Evolutionary conservation across 2,888 invertebrate genomes (phyloP).

Genomic region (Colletes collaris): DNA sequence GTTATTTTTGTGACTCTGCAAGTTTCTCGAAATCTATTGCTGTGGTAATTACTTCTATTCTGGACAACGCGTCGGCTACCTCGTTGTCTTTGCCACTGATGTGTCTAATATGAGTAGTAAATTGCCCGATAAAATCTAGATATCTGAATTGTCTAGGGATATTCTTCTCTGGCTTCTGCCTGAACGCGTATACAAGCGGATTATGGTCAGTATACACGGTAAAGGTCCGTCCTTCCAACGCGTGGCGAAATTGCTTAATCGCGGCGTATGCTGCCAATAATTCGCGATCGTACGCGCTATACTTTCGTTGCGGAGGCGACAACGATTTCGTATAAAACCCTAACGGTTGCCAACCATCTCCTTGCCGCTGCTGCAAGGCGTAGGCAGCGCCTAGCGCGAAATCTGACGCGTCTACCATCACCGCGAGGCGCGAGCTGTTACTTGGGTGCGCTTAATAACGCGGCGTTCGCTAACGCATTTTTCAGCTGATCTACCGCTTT

Average conservation of each 20-base stretch:
- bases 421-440: background rate
- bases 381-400: constrained; percentile 6
- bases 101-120: constrained; percentile 5
- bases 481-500: background rate
- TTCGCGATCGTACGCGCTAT: constrained; percentile 8
- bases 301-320: background rate
- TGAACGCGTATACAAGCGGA: too few relatives aligned
- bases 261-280: background rate
- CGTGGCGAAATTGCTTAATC: background rate
- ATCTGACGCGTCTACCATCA: constrained; percentile 8
- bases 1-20: background rate
- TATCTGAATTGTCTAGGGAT: too few relatives aligned
- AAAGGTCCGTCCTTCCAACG: background rate
- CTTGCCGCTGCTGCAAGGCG: constrained; percentile 1
- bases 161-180: too few relatives aligned
- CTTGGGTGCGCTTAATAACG: constrained; percentile 4
- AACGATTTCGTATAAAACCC: background rate
- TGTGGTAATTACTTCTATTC: background rate
- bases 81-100: constrained; percentile 2
- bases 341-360: too few relatives aligned
- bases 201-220: too few relatives aligned
- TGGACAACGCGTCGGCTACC: background rate
- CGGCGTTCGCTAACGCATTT: background rate
- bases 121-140: constrained; percentile 11
- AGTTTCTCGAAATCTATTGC: background rate